A percentile compares a stretch with the other conserved stretches of the same genome.
phyloP scores from a whole-genome alignment of 2,113 vertebrate genomes.

The Ramphastos sulfuratus region DNA sequence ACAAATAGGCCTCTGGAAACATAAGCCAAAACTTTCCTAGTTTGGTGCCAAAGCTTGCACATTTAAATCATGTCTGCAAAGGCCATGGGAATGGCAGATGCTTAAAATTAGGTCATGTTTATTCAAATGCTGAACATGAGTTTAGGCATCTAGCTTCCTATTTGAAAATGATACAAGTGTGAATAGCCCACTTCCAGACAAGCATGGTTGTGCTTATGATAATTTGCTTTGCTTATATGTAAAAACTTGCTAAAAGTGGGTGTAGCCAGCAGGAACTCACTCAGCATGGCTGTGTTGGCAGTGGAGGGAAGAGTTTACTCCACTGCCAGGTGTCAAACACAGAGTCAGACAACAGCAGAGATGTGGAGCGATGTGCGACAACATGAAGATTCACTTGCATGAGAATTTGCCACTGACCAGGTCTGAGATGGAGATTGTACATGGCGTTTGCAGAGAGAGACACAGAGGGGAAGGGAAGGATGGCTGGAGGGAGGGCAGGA shows the following conservation, averaged over 20 bases:
- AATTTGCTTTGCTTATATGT: neutral
- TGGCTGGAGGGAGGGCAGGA: too few species aligned
- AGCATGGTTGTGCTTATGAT: neutral
- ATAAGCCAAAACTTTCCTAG: neutral
- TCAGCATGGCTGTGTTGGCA: accelerated
- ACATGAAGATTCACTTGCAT: neutral
- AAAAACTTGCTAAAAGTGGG: slow-evolving; percentile 3
- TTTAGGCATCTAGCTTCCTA: slow-evolving; percentile 17
- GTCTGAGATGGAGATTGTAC: neutral
- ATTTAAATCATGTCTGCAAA: slow-evolving; percentile 1
- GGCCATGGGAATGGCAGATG: slow-evolving; percentile 13
- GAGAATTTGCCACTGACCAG: neutral
- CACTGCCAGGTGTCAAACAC: neutral
- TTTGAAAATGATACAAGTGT: slow-evolving; percentile 21
- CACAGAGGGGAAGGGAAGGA: too few species aligned
- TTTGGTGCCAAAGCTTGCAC: neutral
- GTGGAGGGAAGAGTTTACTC: neutral
- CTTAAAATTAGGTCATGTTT: slow-evolving; percentile 38
- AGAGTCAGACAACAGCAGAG: neutral
- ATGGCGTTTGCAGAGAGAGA: neutral
- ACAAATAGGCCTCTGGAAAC: neutral
- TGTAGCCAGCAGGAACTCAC: neutral
- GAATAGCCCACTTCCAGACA: slow-evolving; percentile 22
- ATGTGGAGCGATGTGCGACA: neutral
- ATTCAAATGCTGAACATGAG: slow-evolving; percentile 19